These are phyloP conservation scores for Acropternis orthonyx DNA, from an alignment of 2,797 vertebrate genomes.

Conservation along the genomic window DNA sequence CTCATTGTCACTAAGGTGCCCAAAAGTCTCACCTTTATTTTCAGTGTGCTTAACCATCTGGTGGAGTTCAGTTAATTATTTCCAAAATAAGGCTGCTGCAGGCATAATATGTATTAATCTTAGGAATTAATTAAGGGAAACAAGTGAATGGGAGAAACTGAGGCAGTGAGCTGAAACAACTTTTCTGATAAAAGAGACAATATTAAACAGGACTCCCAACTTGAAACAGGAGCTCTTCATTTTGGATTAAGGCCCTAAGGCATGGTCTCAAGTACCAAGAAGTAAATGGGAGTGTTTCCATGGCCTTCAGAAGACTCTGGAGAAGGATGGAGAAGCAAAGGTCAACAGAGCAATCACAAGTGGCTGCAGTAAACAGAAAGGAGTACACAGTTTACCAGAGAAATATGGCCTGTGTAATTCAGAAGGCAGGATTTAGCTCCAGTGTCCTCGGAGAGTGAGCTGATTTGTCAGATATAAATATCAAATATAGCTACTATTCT, in stretches of 20 bases:
- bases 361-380: conserved; percentile 46
- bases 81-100: background rate
- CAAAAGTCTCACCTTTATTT: background rate
- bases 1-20: background rate
- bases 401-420: conserved; percentile 33
- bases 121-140: background rate
- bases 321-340: conserved; percentile 26
- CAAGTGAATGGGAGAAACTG: background rate
- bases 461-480: conserved; percentile 59
- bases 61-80: background rate
- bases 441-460: background rate
- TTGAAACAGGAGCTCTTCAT: background rate
- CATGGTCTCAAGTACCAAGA: background rate
- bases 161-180: background rate
- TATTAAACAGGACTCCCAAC: background rate
- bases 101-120: background rate
- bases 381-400: conserved; percentile 27
- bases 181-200: background rate
- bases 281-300: background rate
- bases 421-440: conserved; percentile 32
- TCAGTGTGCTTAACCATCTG: background rate
- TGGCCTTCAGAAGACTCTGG: background rate
- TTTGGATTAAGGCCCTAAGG: background rate
- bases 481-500: conserved; percentile 59
- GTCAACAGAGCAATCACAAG: conserved; percentile 37